A percentile compares a stretch with the other conserved stretches of the same genome.
Conservation (phyloP, 2,888 invertebrate genomes). For the Malachius bipustulatus region DNA sequence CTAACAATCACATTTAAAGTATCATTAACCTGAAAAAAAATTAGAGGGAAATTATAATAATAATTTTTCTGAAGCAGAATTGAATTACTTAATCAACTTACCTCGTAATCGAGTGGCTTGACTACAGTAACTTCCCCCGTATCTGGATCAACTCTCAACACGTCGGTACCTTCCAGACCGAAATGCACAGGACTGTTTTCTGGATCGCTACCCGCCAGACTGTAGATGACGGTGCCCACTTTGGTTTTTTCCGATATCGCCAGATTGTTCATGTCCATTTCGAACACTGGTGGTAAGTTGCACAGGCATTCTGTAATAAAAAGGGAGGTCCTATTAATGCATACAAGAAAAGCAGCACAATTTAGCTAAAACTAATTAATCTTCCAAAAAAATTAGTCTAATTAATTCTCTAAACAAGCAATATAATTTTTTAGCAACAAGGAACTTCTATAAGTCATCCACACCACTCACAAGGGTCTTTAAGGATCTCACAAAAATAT, state of each 20-base stretch:
- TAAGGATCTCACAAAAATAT: too few species aligned
- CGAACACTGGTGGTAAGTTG: conserved; percentile 62
- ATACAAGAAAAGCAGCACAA: too few species aligned
- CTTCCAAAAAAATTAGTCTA: too few species aligned
- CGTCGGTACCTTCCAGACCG: conserved; percentile 69
- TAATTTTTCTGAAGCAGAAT: too few species aligned
- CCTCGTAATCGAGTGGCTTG: conserved; percentile 74
- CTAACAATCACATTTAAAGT: conserved; percentile 70
- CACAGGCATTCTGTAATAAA: conserved; percentile 34
- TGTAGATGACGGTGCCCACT: conserved; percentile 68
- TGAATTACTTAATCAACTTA: conserved; percentile 31
- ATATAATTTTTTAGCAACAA: too few species aligned
- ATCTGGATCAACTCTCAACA: conserved; percentile 62
- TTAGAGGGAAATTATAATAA: too few species aligned
- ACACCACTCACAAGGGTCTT: too few species aligned
- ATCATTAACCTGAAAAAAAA: conserved; percentile 54
- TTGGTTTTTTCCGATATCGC: conserved; percentile 68
- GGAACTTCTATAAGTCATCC: too few species aligned
- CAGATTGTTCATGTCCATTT: conserved; percentile 63
- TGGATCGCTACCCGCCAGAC: conserved; percentile 67
- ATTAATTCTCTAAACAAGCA: too few species aligned
- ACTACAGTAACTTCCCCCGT: conserved; percentile 71
- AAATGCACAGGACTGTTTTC: conserved; percentile 61
- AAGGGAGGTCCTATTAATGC: conserved; percentile 7
- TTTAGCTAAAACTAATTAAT: too few species aligned